A percentile compares a stretch with the other conserved stretches of the same genome.
Evolutionary conservation across 2,888 invertebrate species (phyloP).

Genomic region (Amitus sp.): DNA sequence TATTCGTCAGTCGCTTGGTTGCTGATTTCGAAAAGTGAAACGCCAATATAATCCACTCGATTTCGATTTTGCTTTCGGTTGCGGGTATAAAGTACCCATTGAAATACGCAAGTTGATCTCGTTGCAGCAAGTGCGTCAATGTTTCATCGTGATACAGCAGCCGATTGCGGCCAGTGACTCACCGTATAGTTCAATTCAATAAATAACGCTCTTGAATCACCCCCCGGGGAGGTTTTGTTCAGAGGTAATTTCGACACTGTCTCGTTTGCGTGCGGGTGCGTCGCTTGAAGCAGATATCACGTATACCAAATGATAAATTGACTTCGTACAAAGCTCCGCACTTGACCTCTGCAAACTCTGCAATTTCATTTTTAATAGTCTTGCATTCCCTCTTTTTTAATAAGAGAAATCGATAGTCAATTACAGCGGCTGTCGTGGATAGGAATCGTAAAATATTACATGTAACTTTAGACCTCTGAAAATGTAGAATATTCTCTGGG

Average conservation of each 20-base stretch:
- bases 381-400: background rate
- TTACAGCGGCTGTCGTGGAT: too few species aligned
- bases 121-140: slow-evolving; percentile 38
- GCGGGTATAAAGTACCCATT: slow-evolving; percentile 3
- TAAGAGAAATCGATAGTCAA: too few species aligned
- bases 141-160: slow-evolving; percentile 47
- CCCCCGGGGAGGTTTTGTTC: slow-evolving; percentile 28
- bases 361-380: slow-evolving; percentile 8
- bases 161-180: slow-evolving; percentile 42
- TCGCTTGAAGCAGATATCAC: slow-evolving; percentile 29
- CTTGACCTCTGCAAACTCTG: slow-evolving; percentile 13
- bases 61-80: slow-evolving; percentile 10
- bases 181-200: slow-evolving; percentile 45
- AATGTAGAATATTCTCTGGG: too few species aligned
- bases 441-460: too few species aligned
- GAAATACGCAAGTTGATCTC: slow-evolving; percentile 14
- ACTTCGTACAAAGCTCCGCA: slow-evolving; percentile 18
- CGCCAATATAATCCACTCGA: background rate
- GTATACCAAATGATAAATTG: slow-evolving; percentile 27
- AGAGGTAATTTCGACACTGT: slow-evolving; percentile 31
- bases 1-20: too few species aligned
- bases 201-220: slow-evolving; percentile 43
- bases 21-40: too few species aligned
- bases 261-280: slow-evolving; percentile 28
- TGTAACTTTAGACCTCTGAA: too few species aligned